Evolutionary conservation across 2,888 invertebrate genomes (phyloP), one percentile per base, ranked within the genome.

Genomic region (Bedellia somnulentella): DNA sequence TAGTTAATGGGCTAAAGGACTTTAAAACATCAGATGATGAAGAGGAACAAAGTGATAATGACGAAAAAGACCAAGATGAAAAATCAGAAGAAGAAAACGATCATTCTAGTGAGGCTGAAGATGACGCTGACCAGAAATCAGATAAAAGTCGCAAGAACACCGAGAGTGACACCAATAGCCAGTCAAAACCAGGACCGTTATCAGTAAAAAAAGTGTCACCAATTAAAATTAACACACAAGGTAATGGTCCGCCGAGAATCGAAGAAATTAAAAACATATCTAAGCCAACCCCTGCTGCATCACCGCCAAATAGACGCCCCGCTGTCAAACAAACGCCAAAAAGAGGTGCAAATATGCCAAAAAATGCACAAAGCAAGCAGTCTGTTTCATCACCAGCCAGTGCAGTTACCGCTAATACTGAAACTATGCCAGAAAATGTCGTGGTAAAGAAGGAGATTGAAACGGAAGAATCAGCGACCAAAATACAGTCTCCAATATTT

Each of bases 21-120:
- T 70, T 71, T 30, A 63, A 64, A 42, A 49, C 70, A 10, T 68
- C 71, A 10, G 73, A 71, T 35, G 66, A 73, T 31, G 67, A 71
- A 34, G 61, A 63, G 22, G 49, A 47, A 18, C 55, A 44, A 13
- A 62, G 63, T 40, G 60, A 49, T 4, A 55, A 61, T 28, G 62
- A 61, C 5, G 57, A 57, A 0, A 45, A 17, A 14, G 32, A 56
- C 3, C 41, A 45, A 21, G 56, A 56, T 14, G 54, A 48, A 12
- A 54, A 50, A n/a, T 47, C 45, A 3, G 45, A 38, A 3, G 39
- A 37, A 2, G 44, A 47, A 15, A n/a, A n/a, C n/a, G n/a, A n/a
- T n/a, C n/a, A n/a, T n/a, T 52, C 58, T 21, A 51, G 47, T 18
- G 56, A 59, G 18, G 43, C 32, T 5, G 48, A 47, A 15, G 44